These are phyloP conservation scores for Caenorhabditis panamensis DNA, from an alignment of 2,888 invertebrate species.

Conservation along the genomic window DNA sequence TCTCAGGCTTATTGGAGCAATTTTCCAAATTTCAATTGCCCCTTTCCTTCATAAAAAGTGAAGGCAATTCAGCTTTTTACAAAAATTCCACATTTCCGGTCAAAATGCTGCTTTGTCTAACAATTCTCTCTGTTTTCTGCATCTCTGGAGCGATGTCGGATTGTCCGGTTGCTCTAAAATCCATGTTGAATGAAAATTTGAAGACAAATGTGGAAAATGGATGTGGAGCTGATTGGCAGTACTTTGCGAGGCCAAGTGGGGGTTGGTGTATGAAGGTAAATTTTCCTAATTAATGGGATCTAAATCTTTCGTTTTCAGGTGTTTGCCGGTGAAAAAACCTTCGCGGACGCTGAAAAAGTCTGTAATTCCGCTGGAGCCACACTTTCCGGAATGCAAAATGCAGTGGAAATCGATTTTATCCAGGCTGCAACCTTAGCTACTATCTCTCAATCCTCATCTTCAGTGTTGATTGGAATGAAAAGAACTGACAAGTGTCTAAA, in stretches of 20 bases:
- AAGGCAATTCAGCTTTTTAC: too few species aligned
- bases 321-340: background rate
- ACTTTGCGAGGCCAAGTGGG: conserved; percentile 11
- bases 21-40: too few species aligned
- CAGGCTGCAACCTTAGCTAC: conserved; percentile 12
- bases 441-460: background rate
- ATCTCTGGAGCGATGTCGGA: background rate
- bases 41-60: too few species aligned
- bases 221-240: conserved; percentile 26
- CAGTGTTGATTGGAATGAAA: conserved; percentile 12
- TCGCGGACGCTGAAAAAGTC: conserved; percentile 7
- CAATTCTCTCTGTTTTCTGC: conserved; percentile 1
- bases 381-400: conserved; percentile 25
- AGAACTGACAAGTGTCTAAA: conserved; percentile 6
- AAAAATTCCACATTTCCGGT: background rate
- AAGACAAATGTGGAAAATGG: conserved; percentile 13
- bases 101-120: background rate
- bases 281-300: background rate
- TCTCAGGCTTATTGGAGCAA: too few species aligned
- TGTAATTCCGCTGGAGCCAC: conserved; percentile 21
- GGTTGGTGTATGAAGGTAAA: conserved; percentile 43
- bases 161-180: conserved; percentile 8
- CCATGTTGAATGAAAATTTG: conserved; percentile 13
- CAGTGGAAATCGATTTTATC: background rate
- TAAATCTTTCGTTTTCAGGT: conserved; percentile 8